Conservation (phyloP, 2,113 vertebrate species). For the Choloepus hoffmanni region DNA sequence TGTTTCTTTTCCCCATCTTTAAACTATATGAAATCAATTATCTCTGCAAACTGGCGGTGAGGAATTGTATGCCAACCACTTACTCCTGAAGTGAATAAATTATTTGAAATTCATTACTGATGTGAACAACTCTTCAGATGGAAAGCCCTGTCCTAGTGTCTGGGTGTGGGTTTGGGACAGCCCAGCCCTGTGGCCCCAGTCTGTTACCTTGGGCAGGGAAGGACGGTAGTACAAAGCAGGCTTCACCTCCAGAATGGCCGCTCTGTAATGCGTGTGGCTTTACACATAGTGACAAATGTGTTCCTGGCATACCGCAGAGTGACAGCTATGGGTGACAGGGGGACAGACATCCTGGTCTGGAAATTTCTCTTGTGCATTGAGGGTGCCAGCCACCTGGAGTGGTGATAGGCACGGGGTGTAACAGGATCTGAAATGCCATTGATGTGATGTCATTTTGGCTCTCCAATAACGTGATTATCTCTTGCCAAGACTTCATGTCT, state of each 20-base stretch:
- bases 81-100: slow-evolving; percentile 95
- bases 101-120: slow-evolving; percentile 96
- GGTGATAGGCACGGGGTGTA: slow-evolving; percentile 91
- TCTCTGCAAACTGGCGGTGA: slow-evolving; percentile 95
- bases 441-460: slow-evolving; percentile 93
- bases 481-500: slow-evolving; percentile 92
- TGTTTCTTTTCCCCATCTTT: slow-evolving; percentile 91
- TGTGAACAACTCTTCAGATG: slow-evolving; percentile 90
- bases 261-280: slow-evolving; percentile 84
- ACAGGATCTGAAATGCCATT: slow-evolving; percentile 93
- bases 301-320: slow-evolving; percentile 87
- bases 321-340: slow-evolving; percentile 88
- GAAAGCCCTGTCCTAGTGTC: slow-evolving; percentile 88
- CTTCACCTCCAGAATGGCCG: slow-evolving; percentile 84
- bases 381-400: slow-evolving; percentile 90
- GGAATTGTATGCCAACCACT: slow-evolving; percentile 93
- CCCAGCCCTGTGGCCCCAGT: slow-evolving; percentile 74
- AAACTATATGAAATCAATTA: slow-evolving; percentile 98
- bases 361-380: slow-evolving; percentile 91
- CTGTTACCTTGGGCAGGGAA: slow-evolving; percentile 41
- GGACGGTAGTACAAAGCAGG: slow-evolving; percentile 75
- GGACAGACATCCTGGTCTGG: slow-evolving; percentile 85
- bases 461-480: slow-evolving; percentile 90
- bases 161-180: slow-evolving; percentile 83
- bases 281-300: slow-evolving; percentile 89